A percentile compares a stretch with the other conserved stretches of the same genome.
Evolutionary conservation across 2,888 invertebrate species (phyloP).

Genomic region (Geophilus truncorum): DNA sequence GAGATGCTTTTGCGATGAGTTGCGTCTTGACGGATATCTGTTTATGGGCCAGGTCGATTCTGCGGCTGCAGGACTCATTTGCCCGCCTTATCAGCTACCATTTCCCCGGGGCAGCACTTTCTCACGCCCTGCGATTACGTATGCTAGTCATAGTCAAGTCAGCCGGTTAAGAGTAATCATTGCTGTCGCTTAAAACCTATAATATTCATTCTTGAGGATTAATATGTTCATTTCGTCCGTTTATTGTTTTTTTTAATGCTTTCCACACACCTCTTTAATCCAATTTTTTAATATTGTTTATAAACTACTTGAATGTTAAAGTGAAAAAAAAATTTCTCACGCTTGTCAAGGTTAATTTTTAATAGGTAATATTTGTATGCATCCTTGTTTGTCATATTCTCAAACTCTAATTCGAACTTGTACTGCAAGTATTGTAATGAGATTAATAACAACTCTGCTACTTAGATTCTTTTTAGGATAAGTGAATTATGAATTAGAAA

Average conservation of each 20-base stretch:
- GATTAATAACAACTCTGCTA: neutral
- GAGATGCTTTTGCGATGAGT: conserved; percentile 10
- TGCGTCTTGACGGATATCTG: conserved; percentile 13
- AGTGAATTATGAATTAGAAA: neutral
- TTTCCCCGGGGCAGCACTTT: conserved; percentile 31
- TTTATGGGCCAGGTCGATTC: conserved; percentile 21
- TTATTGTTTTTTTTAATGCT: neutral
- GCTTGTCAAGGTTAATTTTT: conserved; percentile 19
- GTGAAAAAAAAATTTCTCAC: neutral
- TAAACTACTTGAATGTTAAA: neutral
- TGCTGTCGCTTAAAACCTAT: neutral
- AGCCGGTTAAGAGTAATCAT: neutral
- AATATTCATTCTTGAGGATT: neutral
- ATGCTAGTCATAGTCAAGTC: conserved; percentile 19
- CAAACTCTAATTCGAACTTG: neutral
- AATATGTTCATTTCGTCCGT: neutral
- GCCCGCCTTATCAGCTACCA: conserved; percentile 16
- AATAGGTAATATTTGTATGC: neutral
- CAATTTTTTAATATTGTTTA: neutral
- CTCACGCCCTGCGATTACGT: conserved; percentile 30
- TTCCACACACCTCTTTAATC: neutral
- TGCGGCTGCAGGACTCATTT: neutral
- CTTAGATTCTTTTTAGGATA: neutral
- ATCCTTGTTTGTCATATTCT: neutral
- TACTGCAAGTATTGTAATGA: neutral